These are phyloP conservation scores for Salvator merianae DNA, from an alignment of 2,113 vertebrate species.

Conservation along the genomic window DNA sequence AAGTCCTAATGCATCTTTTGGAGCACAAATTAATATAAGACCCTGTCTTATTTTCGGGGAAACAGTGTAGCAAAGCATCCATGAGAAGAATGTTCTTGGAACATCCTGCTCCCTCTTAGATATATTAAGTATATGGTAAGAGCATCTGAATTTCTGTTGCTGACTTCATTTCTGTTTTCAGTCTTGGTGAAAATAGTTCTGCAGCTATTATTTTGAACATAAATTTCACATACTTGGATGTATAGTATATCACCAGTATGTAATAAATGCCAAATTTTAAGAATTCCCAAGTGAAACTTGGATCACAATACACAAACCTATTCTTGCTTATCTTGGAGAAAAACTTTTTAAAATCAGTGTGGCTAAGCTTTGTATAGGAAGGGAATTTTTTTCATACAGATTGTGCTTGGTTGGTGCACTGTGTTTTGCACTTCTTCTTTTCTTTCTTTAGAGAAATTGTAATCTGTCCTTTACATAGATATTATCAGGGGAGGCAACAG, in stretches of 20 bases:
- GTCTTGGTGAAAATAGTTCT: background rate
- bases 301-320: background rate
- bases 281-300: background rate
- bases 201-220: background rate
- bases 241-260: background rate
- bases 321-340: too few species aligned
- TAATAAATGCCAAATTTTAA: background rate
- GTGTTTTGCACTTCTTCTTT: too few species aligned
- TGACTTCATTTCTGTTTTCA: background rate
- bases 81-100: background rate
- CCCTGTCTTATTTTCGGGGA: too few species aligned
- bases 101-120: background rate
- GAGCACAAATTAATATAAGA: too few species aligned
- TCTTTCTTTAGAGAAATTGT: too few species aligned
- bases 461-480: too few species aligned
- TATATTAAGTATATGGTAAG: background rate
- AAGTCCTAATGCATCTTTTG: too few species aligned
- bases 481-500: too few species aligned
- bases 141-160: background rate
- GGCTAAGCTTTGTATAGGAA: too few species aligned
- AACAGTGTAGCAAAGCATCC: background rate
- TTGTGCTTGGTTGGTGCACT: too few species aligned
- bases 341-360: too few species aligned
- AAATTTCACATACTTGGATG: background rate
- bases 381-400: too few species aligned